Evolutionary conservation across 2,797 vertebrate genomes (phyloP).

Genomic region (Momotus momota): DNA sequence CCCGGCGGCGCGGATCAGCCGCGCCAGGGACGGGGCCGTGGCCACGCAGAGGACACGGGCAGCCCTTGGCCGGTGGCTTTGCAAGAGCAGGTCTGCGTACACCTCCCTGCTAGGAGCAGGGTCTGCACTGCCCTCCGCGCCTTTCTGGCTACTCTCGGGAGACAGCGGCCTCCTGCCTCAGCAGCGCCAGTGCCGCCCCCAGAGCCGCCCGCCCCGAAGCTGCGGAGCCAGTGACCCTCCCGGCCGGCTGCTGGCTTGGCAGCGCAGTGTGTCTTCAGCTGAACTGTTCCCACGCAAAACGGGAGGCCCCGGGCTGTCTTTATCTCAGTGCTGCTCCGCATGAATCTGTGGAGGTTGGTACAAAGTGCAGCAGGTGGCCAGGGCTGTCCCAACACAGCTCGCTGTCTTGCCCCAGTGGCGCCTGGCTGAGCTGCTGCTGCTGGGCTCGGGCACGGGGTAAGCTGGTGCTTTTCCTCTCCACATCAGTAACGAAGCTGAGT

Average conservation of each 20-base stretch:
- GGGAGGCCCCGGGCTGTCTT: not conserved
- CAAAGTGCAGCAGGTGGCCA: not conserved
- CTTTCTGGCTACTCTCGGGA: too few relatives aligned
- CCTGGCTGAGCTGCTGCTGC: not conserved
- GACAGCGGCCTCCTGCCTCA: accelerated
- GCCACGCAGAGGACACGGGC: too few relatives aligned
- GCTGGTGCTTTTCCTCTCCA: not conserved
- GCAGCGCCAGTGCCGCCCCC: accelerated
- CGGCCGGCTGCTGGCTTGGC: not conserved
- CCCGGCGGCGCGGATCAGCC: too few relatives aligned
- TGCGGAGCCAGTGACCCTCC: not conserved
- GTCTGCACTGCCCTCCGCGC: not conserved
- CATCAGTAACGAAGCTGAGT: not conserved
- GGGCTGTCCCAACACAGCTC: accelerated
- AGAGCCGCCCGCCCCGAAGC: too few relatives aligned
- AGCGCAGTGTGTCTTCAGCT: not conserved
- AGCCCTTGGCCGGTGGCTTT: not conserved
- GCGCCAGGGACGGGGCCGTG: too few relatives aligned
- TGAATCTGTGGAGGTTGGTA: not conserved
- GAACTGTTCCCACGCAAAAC: not conserved
- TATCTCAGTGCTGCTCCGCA: not conserved
- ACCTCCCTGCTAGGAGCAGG: too few relatives aligned
- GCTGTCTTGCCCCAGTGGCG: accelerated
- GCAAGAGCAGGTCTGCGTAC: accelerated
- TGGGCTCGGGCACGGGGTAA: not conserved